Evolutionary conservation across 1,140 invertebrate species (phyloP).

Genomic region (Eumeta japonica): DNA sequence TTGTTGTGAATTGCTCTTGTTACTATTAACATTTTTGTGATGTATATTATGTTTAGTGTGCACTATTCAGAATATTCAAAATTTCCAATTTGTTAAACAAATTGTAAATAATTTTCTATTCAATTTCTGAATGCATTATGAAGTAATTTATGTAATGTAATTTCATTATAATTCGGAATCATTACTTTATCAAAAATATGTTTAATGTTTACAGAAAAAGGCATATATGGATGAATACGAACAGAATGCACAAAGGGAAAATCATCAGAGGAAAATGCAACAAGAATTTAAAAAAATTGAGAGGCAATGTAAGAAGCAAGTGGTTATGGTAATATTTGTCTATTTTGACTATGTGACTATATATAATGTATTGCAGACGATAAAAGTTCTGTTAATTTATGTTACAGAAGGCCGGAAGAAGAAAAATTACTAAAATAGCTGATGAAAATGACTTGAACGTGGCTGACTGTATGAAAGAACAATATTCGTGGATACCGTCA

Average conservation of each 20-base stretch:
- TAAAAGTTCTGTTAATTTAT: no score
- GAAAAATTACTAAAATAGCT: conserved; percentile 20
- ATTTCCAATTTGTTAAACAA: no score
- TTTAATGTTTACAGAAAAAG: conserved; percentile 32
- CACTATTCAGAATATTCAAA: no score
- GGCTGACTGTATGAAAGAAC: conserved; percentile 11
- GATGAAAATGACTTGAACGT: conserved; percentile 15
- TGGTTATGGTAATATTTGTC: background rate
- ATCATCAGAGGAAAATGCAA: conserved; percentile 31
- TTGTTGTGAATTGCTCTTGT: no score
- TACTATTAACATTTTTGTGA: no score
- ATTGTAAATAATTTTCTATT: no score
- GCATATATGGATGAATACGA: conserved; percentile 33
- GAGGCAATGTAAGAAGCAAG: conserved; percentile 26
- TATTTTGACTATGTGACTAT: no score
- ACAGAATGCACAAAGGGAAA: conserved; percentile 25
- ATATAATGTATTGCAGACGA: no score
- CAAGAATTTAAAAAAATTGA: conserved; percentile 38
- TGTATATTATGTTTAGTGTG: no score
- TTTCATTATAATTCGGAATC: conserved; percentile 5
- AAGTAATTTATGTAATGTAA: conserved; percentile 3
- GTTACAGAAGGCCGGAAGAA: no score
- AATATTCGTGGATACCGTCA: conserved; percentile 49
- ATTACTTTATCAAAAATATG: no score
- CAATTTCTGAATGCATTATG: no score